Conservation (phyloP, 2,113 vertebrate genomes). For the Oriolus oriolus region DNA sequence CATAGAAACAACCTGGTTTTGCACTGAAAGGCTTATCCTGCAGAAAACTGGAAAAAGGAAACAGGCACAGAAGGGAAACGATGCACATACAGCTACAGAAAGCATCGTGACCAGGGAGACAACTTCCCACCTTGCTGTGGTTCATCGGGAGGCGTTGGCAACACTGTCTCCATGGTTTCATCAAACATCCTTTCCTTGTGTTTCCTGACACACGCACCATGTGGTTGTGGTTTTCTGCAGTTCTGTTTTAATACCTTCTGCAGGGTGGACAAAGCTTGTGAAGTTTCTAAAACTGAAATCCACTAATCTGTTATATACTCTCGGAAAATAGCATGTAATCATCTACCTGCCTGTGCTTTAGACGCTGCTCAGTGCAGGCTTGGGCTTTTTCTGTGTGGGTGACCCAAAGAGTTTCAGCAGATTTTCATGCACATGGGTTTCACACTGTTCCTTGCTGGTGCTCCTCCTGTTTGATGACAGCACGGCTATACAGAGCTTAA, state of each 20-base stretch:
- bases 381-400: neutral
- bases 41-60: neutral
- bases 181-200: neutral
- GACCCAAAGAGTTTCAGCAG: neutral
- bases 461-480: neutral
- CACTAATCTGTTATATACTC: neutral
- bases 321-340: neutral
- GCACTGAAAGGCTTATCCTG: neutral
- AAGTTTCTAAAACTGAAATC: neutral
- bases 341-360: neutral
- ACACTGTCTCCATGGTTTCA: neutral
- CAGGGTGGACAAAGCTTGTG: neutral
- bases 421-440: neutral
- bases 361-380: neutral
- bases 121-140: neutral
- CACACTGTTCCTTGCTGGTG: neutral
- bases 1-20: neutral
- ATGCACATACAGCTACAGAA: neutral
- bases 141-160: accelerated
- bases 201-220: neutral
- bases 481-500: neutral
- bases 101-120: neutral
- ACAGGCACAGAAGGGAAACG: neutral
- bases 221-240: neutral
- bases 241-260: neutral